Percentiles rank a stretch among this genome's conserved stretches.
Evolutionary conservation across 2,888 invertebrate genomes (phyloP).

Genomic region (Conops quadrifasciatus): DNA sequence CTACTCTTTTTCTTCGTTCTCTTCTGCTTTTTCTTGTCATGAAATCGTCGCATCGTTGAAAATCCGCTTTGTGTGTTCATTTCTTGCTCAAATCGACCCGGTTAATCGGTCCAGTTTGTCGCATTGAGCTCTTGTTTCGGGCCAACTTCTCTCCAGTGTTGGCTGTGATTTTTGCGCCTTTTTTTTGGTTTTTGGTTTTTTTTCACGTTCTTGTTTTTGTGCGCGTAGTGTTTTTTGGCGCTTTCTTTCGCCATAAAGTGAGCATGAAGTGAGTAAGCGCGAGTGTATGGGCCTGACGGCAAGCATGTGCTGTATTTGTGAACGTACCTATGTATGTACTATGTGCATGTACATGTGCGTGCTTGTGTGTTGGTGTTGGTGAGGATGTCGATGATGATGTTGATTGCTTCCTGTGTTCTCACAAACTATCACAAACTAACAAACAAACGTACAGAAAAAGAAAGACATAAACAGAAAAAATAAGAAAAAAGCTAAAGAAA

Average conservation of each 20-base stretch:
- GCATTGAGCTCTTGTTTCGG: slow-evolving; percentile 2
- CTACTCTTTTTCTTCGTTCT: too few relatives aligned
- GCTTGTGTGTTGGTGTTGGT: slow-evolving; percentile 18
- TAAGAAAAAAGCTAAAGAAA: too few relatives aligned
- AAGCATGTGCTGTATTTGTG: background rate
- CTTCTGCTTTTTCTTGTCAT: too few relatives aligned
- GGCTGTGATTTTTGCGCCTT: slow-evolving; percentile 29
- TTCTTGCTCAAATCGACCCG: background rate
- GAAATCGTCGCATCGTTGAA: too few relatives aligned
- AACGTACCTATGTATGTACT: too few relatives aligned
- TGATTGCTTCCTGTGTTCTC: slow-evolving; percentile 48
- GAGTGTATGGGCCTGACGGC: background rate
- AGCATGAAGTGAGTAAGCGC: slow-evolving; percentile 18
- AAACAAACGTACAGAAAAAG: too few relatives aligned
- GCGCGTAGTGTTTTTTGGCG: too few relatives aligned
- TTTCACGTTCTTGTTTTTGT: slow-evolving; percentile 9
- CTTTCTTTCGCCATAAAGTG: background rate
- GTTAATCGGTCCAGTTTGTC: slow-evolving; percentile 17
- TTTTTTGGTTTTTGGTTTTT: slow-evolving; percentile 9
- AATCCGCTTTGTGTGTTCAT: background rate
- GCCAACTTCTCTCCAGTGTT: slow-evolving; percentile 16
- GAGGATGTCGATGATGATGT: slow-evolving; percentile 44
- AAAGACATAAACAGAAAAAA: too few relatives aligned
- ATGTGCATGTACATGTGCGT: slow-evolving; percentile 35
- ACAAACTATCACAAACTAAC: slow-evolving; percentile 1